Conservation (phyloP, 2,113 vertebrate genomes). For the Peromyscus leucopus region DNA sequence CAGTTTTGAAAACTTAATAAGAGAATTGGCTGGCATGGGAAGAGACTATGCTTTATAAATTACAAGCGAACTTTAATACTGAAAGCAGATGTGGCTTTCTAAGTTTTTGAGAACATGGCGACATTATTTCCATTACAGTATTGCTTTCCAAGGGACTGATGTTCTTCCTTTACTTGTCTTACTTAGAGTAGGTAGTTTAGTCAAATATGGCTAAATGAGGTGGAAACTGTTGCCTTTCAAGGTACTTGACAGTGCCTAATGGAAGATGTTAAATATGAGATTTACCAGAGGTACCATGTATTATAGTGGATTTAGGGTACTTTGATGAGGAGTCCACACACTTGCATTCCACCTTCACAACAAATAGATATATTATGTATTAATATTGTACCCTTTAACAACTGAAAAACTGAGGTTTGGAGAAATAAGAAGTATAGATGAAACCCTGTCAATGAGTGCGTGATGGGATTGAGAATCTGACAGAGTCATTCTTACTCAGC, state of each 20-base stretch:
- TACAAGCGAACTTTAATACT: not conserved
- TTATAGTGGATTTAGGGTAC: not conserved
- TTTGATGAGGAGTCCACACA: not conserved
- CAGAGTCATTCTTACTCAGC: not conserved
- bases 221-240: not conserved
- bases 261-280: not conserved
- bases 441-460: slow-evolving; percentile 18
- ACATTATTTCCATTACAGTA: not conserved
- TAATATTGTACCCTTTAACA: not conserved
- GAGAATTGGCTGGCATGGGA: not conserved
- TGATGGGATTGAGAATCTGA: not conserved
- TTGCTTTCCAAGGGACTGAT: not conserved
- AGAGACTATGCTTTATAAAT: slow-evolving; percentile 1
- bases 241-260: not conserved
- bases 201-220: slow-evolving; percentile 5
- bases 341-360: not conserved
- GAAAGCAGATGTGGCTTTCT: not conserved
- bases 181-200: slow-evolving; percentile 6
- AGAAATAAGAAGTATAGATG: not conserved
- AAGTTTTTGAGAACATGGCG: not conserved
- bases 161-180: not conserved
- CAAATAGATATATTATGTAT: not conserved
- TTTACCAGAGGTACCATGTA: not conserved
- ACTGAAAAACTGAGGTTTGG: not conserved
- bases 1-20: slow-evolving; percentile 2